Percentiles rank a stretch among this genome's conserved stretches.
phyloP scores from a whole-genome alignment of 2,113 vertebrate genomes.

The Rhea americana region DNA sequence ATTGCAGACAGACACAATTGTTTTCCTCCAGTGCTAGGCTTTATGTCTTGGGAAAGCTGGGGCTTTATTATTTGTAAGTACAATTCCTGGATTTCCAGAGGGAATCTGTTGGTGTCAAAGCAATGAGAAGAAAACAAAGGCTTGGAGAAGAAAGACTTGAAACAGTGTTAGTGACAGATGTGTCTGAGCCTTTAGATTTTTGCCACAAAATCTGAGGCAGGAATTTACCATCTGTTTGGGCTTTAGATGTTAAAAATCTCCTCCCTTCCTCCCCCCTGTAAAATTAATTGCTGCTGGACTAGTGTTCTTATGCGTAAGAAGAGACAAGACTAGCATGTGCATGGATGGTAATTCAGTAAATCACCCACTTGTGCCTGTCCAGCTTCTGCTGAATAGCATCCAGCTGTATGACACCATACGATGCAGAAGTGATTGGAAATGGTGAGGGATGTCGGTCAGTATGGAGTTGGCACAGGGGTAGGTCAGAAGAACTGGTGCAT shows the following conservation, averaged over 20 bases:
- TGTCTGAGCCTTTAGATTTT: neutral
- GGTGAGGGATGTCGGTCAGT: accelerated
- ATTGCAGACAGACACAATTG: neutral
- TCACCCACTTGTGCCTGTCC: neutral
- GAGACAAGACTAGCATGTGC: neutral
- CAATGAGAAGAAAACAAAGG: conserved; percentile 50
- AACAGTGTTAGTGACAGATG: conserved; percentile 37
- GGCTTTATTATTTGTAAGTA: conserved; percentile 16
- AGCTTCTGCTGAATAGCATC: neutral
- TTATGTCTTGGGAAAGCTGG: conserved; percentile 20
- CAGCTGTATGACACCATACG: accelerated
- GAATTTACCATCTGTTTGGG: conserved; percentile 54
- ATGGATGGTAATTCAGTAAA: neutral
- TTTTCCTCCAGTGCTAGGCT: conserved; percentile 1
- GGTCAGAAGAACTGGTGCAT: neutral
- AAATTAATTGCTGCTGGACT: neutral
- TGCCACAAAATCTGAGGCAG: conserved; percentile 15
- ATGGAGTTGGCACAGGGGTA: neutral
- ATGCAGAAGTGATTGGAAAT: accelerated
- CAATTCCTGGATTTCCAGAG: conserved; percentile 51
- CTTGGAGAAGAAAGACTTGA: conserved; percentile 5
- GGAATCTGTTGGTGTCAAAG: conserved; percentile 43
- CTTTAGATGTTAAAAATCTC: conserved; percentile 13
- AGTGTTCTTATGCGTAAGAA: neutral
- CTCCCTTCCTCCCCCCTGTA: neutral